These are phyloP conservation scores for Ooceraea biroi DNA, from an alignment of 1,140 invertebrate species.

Conservation along the genomic window DNA sequence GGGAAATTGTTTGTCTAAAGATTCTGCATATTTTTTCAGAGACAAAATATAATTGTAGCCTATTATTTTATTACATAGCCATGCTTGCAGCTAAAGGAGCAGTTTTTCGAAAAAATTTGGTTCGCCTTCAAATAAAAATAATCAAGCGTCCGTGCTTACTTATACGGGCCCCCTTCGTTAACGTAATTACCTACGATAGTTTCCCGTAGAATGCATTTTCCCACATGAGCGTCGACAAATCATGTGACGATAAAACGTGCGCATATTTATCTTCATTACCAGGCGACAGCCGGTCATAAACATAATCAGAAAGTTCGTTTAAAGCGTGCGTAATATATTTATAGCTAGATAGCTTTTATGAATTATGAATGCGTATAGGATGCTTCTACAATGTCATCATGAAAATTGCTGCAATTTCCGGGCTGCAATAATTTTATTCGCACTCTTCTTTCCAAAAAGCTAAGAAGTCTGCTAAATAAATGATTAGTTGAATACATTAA, in stretches of 20 bases:
- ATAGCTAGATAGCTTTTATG: constrained; percentile 41
- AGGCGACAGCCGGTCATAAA: constrained; percentile 49
- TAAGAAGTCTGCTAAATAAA: too few relatives aligned
- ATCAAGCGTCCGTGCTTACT: not conserved
- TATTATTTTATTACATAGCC: not conserved
- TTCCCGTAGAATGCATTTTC: constrained; percentile 54
- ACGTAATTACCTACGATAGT: constrained; percentile 55
- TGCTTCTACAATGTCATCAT: constrained; percentile 25
- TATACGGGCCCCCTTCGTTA: constrained; percentile 38
- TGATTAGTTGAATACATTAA: too few relatives aligned
- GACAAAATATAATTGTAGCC: not conserved
- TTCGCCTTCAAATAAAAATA: constrained; percentile 25
- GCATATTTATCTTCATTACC: constrained; percentile 60
- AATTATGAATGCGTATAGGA: constrained; percentile 46
- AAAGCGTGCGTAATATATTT: constrained; percentile 57
- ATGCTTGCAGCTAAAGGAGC: not conserved
- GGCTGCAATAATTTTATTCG: constrained; percentile 21
- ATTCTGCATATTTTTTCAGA: constrained; percentile 12
- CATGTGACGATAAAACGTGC: constrained; percentile 53
- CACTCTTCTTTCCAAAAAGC: constrained; percentile 2
- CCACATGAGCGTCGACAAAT: constrained; percentile 57
- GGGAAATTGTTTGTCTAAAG: constrained; percentile 31
- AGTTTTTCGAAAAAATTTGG: constrained; percentile 30
- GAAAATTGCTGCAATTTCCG: constrained; percentile 18
- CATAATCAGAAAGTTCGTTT: constrained; percentile 62